These are phyloP conservation scores for Allacma fusca DNA, from an alignment of 2,888 invertebrate genomes.

Conservation along the genomic window DNA sequence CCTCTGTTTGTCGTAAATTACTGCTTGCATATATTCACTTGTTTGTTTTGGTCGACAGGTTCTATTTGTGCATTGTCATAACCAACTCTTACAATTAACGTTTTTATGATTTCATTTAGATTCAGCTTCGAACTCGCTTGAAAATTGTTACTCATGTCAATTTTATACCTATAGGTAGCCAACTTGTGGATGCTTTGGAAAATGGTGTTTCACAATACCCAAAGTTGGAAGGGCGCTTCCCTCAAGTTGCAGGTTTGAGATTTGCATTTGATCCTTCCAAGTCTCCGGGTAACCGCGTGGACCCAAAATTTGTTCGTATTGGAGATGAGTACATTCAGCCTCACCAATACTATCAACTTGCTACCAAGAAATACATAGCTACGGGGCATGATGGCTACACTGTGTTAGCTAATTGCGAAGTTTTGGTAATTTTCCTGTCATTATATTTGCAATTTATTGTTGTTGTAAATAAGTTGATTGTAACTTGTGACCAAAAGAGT, in stretches of 20 bases:
- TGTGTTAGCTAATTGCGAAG: conserved; percentile 76
- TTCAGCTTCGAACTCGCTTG: no score
- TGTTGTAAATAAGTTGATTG: not conserved
- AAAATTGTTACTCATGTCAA: no score
- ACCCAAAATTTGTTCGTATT: conserved; percentile 77
- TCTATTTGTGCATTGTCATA: no score
- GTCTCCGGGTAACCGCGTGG: conserved; percentile 75
- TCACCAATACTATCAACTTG: conserved; percentile 77
- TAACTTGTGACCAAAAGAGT: no score
- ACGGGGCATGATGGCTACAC: conserved; percentile 80
- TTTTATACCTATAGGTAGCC: conserved; percentile 67
- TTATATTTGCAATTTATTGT: conserved; percentile 50
- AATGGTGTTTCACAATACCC: conserved; percentile 88
- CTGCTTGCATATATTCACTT: no score
- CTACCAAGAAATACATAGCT: conserved; percentile 82
- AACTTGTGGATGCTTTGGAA: conserved; percentile 77
- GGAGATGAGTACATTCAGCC: conserved; percentile 82
- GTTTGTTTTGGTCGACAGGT: no score
- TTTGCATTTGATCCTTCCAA: conserved; percentile 75
- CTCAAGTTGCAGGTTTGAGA: conserved; percentile 74
- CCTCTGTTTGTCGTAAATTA: no score
- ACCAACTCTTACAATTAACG: no score
- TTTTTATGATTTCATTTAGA: no score
- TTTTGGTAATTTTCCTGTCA: no score
- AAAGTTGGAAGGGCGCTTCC: conserved; percentile 86